phyloP scores from a whole-genome alignment of 2,888 invertebrate genomes.

The Busseola fusca region DNA sequence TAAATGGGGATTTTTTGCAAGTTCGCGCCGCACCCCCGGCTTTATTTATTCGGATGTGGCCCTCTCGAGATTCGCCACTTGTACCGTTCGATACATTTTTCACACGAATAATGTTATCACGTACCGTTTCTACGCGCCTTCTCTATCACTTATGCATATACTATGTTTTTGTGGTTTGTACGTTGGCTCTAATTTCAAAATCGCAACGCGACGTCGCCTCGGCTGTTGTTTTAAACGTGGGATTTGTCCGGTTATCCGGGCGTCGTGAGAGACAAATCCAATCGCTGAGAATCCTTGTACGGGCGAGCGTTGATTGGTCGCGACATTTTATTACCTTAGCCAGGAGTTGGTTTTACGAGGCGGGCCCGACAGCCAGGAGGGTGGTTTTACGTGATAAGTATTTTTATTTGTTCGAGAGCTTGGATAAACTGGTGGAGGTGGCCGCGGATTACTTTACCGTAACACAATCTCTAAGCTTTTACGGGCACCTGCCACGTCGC shows the following conservation, averaged over 20 bases:
- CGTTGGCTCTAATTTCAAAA: slow-evolving; percentile 61
- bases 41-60: slow-evolving; percentile 80
- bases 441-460: slow-evolving; percentile 72
- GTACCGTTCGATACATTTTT: slow-evolving; percentile 83
- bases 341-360: slow-evolving; percentile 65
- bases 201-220: slow-evolving; percentile 37
- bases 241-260: slow-evolving; percentile 61
- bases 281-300: slow-evolving; percentile 65
- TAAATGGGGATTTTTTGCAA: slow-evolving; percentile 78
- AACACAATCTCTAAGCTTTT: slow-evolving; percentile 77
- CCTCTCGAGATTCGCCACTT: slow-evolving; percentile 80
- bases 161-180: slow-evolving; percentile 51
- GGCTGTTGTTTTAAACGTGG: slow-evolving; percentile 50
- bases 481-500: slow-evolving; percentile 70
- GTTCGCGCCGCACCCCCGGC: slow-evolving; percentile 72
- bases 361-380: slow-evolving; percentile 59
- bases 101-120: slow-evolving; percentile 84
- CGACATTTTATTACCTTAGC: slow-evolving; percentile 73
- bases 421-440: slow-evolving; percentile 70
- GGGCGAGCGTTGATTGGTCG: slow-evolving; percentile 71
- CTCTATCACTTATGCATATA: slow-evolving; percentile 68
- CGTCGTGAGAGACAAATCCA: slow-evolving; percentile 68
- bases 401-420: slow-evolving; percentile 79
- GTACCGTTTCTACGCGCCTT: slow-evolving; percentile 68
- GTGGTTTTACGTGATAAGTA: slow-evolving; percentile 80